Evolutionary conservation across 2,888 invertebrate species (phyloP).

Genomic region (Dexiosoma caninum): DNA sequence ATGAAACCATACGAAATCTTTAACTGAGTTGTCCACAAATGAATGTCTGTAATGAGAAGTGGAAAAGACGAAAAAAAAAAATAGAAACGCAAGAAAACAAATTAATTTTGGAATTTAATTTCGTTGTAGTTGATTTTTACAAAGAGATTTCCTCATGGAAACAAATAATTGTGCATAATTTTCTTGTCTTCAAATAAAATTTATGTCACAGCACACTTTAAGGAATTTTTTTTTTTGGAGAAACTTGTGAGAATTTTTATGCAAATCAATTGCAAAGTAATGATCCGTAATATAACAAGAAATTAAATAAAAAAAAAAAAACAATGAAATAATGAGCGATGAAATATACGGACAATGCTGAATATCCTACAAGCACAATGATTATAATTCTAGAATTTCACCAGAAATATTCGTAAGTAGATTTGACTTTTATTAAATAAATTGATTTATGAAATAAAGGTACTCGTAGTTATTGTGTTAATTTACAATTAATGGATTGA

Average conservation of each 20-base stretch:
- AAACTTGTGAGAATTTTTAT: background rate
- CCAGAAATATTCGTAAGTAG: too few relatives aligned
- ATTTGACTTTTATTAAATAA: too few relatives aligned
- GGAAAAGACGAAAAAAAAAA: conserved; percentile 10
- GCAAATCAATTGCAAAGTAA: background rate
- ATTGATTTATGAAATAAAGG: too few relatives aligned
- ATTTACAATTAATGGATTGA: too few relatives aligned
- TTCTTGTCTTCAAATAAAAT: background rate
- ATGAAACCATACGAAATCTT: conserved; percentile 56
- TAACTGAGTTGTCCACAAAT: conserved; percentile 45
- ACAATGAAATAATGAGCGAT: too few relatives aligned
- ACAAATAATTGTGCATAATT: background rate
- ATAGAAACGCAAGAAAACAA: conserved; percentile 31
- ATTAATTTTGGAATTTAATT: conserved; percentile 43
- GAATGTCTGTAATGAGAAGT: conserved; percentile 47
- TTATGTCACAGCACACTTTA: background rate
- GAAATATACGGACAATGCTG: too few relatives aligned
- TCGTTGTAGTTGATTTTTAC: background rate
- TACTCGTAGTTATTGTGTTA: too few relatives aligned
- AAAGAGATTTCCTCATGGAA: background rate
- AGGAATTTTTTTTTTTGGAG: background rate
- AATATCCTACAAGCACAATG: too few relatives aligned
- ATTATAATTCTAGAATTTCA: too few relatives aligned
- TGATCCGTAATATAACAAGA: background rate
- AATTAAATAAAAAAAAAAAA: background rate